Evolutionary conservation across 2,113 vertebrate species (phyloP), one percentile per base, ranked within the genome.

Genomic region (Cavia aperea): DNA sequence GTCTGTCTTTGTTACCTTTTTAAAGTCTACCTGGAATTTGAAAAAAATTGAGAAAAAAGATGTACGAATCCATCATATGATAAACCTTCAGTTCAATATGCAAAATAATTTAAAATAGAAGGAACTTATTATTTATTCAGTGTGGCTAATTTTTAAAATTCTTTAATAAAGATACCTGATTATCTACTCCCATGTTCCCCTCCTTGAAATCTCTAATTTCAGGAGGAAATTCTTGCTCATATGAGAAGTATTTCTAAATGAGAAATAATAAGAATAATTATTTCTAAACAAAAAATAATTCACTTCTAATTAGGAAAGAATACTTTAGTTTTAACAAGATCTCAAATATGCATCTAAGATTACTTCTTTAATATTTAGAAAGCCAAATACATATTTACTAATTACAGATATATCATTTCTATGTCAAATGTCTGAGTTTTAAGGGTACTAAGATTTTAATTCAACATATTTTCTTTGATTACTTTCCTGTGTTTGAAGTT

Each of bases 11-110:
- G 15, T 62, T 84, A 94, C 5, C 2, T 56, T 16, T 54, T 75
- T 79, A 66, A 88, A 60, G 13, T 91, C 46, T 84, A 68, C 21
- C 62, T 95, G n/a, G n/a, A 95, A 94, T 70, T 89, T 93, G 70
- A 75, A 87, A 95, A 86, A 31, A 91, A 31, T 92, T 84, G 66
- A 87, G 60, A 62, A 81, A 66, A 81, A 78, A 82, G 49, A 70
- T 79, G 51, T 70, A 12, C 39, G 63, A 36, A 3, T n/a, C 46
- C 5, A 65, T 54, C 54, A 65, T 63, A 83, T 12, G 6, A 79
- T 7, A 84, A 92, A 56, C 2, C 12, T 89, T 91, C 70, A 91
- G 58, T 21, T 77, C 81, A 93, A 24, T 0, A 24, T 54, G 24
- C 21, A 81, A 2, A 49, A 8, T 5, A 43, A 46, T 88, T 90